Evolutionary conservation across 2,113 vertebrate species (phyloP), one percentile per base, ranked within the genome.

Genomic region (Sarotherodon lohbergeri): DNA sequence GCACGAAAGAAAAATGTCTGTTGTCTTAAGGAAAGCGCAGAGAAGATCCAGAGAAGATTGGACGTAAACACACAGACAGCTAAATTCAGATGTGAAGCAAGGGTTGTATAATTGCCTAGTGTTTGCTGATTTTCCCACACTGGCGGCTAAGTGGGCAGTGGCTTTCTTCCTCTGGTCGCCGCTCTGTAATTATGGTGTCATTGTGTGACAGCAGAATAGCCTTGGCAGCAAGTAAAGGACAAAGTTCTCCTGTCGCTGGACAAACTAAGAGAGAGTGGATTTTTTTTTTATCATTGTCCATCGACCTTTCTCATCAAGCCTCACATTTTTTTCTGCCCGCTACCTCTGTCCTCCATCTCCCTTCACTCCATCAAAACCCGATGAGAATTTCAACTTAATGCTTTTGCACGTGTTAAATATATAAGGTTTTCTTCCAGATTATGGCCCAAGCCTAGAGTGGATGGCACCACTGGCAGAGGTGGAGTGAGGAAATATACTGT

Each of bases 161-260:
- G 68, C 86, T 43, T 88, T 90, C 89, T 89, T 93, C 82, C 79
- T 93, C 76, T 84, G 54, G 71, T 91, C 81, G 22, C 88, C 32
- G 82, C 83, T 87, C 84, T 91, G 86, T 95, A 94, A 96, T 95
- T 94, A 95, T 50, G 68, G 88, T 92, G 90, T 94, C 94, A 90
- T 86, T 90, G 90, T 92, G 90, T 90, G 94, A 92, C 90, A 91
- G 93, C 52, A 83, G 90, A 91, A 94, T 63, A 85, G 84, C 87
- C 86, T 39, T 48, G 9, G 76, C 88, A 63, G 82, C 82, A 57
- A 76, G 86, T 82, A 81, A 88, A 84, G 91, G 89, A 93, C 84
- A 85, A 71, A 88, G 89, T 88, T 87, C 61, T 83, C 90, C 79
- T 68, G 82, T 61, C 36, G 50, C 59, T 86, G 87, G 91, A 86